Conservation (phyloP, 2,113 vertebrate genomes). For the Pyxicephalus adspersus region DNA sequence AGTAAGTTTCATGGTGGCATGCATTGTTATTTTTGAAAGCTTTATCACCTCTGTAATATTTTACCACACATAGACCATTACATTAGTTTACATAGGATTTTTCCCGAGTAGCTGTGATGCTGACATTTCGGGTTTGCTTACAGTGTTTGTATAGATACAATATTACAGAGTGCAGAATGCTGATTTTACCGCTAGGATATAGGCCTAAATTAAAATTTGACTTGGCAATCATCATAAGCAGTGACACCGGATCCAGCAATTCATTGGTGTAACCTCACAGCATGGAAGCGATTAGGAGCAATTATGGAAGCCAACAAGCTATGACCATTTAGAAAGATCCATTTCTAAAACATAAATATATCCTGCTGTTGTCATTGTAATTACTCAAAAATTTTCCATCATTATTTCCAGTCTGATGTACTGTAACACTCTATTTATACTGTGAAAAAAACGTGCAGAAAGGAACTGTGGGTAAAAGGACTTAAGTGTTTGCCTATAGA, state of each 20-base stretch:
- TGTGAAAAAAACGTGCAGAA: neutral
- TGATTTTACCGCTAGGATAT: neutral
- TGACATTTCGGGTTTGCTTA: neutral
- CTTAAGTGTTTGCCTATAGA: too few relatives aligned
- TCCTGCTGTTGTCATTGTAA: conserved; percentile 3
- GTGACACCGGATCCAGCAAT: neutral
- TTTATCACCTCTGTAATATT: neutral
- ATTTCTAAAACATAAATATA: conserved; percentile 36
- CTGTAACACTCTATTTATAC: conserved; percentile 1
- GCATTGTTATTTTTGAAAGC: neutral
- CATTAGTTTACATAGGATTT: conserved; percentile 1
- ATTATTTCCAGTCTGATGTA: neutral
- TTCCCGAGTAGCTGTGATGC: neutral
- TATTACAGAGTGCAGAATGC: neutral
- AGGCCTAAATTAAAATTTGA: neutral
- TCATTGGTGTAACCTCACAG: neutral
- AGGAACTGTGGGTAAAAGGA: neutral
- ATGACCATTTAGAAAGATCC: conserved; percentile 24
- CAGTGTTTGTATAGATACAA: neutral
- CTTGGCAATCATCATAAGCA: neutral
- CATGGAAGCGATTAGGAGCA: conserved; percentile 41
- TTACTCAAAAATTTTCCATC: conserved; percentile 16
- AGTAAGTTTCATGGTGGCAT: too few relatives aligned
- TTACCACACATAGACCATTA: neutral
- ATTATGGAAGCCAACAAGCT: neutral